Evolutionary conservation across 1,140 invertebrate genomes (phyloP), one percentile per base, ranked within the genome.

Genomic region (Teleogryllus occipitalis): DNA sequence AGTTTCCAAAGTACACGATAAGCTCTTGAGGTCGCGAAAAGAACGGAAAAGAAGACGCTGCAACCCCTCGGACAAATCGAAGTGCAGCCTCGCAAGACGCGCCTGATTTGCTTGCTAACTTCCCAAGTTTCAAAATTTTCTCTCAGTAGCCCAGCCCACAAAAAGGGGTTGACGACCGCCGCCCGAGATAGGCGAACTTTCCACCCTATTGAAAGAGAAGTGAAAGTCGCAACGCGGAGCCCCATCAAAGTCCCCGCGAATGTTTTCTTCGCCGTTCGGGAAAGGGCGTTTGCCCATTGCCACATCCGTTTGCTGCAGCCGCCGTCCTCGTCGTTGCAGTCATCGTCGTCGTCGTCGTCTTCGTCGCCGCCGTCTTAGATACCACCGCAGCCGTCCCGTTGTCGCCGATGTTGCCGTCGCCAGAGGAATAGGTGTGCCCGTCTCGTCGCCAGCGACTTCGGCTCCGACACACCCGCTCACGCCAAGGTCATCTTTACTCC

Each of bases 101-200:
- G 54, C 54, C 54, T 65, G 54, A 65, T 65, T 65, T 65, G 54
- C 54, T 65, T 65, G 54, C 54, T 65, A 65, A 65, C 54, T 65
- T 65, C 54, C 10, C 10, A 7, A 65, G 54, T 65, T 7, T 65
- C 54, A 65, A 65, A 65, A 65, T 65, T 65, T 65, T 65, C 2
- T 7, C 54, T 65, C 54, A 65, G 54, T 65, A 65, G 10, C 54
- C 54, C 54, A 65, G 54, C 54, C 54, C 54, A 65, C 54, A 65
- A 65, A 65, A 65, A 65, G 54, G 18, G 54, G 54, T 65, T 65
- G 54, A 65, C 54, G 54, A 65, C 54, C 54, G 18, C 54, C 54
- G 54, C 54, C 54, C 54, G 18, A 65, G 54, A 65, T 65, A 65
- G 54, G 54, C 54, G 54, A 65, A 65, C 54, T 65, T 65, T 65